Base-by-base conservation (phyloP, 2,113 vertebrate genomes). In the Coreoperca whiteheadi region DNA sequence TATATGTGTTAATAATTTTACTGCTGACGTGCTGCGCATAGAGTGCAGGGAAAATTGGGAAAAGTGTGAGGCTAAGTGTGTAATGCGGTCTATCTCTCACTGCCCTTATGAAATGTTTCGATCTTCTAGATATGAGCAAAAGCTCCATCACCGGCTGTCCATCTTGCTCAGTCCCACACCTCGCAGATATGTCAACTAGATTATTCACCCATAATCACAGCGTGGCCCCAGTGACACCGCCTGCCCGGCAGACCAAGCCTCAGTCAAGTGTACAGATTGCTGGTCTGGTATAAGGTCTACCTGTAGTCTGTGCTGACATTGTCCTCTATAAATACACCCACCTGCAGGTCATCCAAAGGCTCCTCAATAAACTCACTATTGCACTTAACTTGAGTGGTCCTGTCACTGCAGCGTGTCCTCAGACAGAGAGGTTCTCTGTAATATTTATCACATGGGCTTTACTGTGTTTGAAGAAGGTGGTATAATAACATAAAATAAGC, bases 321-420 rank as follows among this genome's bases (percentile, higher is more conserved):
- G 28, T 71, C 30, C 30, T 65, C 87, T 91, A 93, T 88, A 87
- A 93, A 93, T 90, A 90, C 66, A 80, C 32, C 76, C 66, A 75
- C 76, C 77, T 87, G 32, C 73, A 69, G 60, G 88, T 87, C 82
- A 77, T 79, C 75, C 54, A 78, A 37, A 80, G 81, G 68, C 75
- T 85, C 56, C 70, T 87, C 84, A 81, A 71, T 79, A 81, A 90
- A 87, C 72, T 79, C 71, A 76, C 66, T 41, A 63, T 43, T 87
- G 90, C 90, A 91, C 88, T 88, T 90, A 82, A 56, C 37, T 70
- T 87, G 84, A 94, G 90, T 90, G 89, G 66, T 86, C 53, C 84
- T 76, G 77, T 91, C 84, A 70, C 83, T 74, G 86, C 81, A 34
- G 78, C 70, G 30, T 50, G 71, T 81, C 85, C 75, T 83, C 68